Percentiles rank a stretch among this genome's conserved stretches.
Conservation (phyloP, 1,140 invertebrate genomes). For the Galleria mellonella region DNA sequence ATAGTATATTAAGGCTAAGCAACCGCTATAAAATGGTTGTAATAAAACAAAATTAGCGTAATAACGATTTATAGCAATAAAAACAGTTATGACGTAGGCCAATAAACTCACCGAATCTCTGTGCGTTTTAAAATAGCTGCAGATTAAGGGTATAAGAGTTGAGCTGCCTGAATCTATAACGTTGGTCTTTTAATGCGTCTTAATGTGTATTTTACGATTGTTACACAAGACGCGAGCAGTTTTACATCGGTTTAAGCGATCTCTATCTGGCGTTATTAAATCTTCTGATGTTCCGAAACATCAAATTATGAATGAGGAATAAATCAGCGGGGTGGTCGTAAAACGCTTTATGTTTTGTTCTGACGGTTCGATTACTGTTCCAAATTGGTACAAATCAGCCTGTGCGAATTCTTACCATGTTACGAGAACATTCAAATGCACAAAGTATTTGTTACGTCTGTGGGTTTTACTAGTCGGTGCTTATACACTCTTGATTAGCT, state of each 20-base stretch:
- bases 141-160: conserved; percentile 65
- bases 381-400: conserved; percentile 54
- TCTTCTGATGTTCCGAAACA: conserved; percentile 62
- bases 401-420: conserved; percentile 35
- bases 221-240: conserved; percentile 64
- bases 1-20: conserved; percentile 39
- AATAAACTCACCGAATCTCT: conserved; percentile 57
- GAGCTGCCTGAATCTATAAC: conserved; percentile 37
- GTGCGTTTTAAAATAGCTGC: conserved; percentile 64
- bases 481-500: too few relatives aligned
- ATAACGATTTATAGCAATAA: conserved; percentile 64
- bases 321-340: conserved; percentile 67
- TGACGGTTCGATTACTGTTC: conserved; percentile 52
- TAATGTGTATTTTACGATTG: conserved; percentile 72
- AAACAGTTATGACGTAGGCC: conserved; percentile 56
- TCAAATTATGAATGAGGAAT: conserved; percentile 70
- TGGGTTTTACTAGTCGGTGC: too few relatives aligned
- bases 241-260: conserved; percentile 62
- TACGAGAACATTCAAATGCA: neutral
- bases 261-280: conserved; percentile 65
- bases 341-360: conserved; percentile 68
- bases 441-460: neutral
- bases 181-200: conserved; percentile 60
- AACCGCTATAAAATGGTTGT: conserved; percentile 37
- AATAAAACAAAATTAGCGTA: conserved; percentile 57